Conservation (phyloP, 2,113 vertebrate genomes). For the Macrotis lagotis region DNA sequence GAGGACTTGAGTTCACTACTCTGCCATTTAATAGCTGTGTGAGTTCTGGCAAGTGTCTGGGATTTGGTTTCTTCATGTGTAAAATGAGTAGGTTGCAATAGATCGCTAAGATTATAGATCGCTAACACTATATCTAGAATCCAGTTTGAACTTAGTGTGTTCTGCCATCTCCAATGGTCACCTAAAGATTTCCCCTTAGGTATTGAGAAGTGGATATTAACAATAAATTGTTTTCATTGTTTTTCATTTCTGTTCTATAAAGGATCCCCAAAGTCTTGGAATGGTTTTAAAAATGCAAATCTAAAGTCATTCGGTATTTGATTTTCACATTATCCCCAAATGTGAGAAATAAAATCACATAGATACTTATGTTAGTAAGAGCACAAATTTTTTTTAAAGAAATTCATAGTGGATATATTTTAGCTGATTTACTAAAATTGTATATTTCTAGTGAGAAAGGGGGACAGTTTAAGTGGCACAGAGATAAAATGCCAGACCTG, state of each 20-base stretch:
- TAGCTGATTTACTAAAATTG: background rate
- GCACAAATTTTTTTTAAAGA: slow-evolving; percentile 23
- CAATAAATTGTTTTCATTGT: slow-evolving; percentile 12
- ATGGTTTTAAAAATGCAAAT: slow-evolving; percentile 24
- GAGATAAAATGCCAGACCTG: background rate
- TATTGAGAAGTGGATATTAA: background rate
- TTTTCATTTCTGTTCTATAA: slow-evolving; percentile 4
- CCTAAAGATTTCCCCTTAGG: background rate
- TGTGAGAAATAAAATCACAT: background rate
- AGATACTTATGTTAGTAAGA: background rate
- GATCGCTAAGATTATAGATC: background rate
- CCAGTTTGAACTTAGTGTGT: background rate
- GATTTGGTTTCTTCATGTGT: background rate
- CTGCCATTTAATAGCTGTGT: background rate
- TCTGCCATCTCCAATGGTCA: background rate
- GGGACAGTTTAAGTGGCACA: background rate
- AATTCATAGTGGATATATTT: slow-evolving; percentile 9
- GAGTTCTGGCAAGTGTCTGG: background rate
- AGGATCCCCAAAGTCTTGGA: background rate
- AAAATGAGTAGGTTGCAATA: background rate
- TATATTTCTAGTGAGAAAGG: background rate
- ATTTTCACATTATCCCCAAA: slow-evolving; percentile 17
- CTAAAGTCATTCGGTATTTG: slow-evolving; percentile 13
- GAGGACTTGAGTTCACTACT: background rate
- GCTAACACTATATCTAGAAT: background rate